Evolutionary conservation across 1,140 invertebrate genomes (phyloP).

Genomic region (Zaprionus capensis): DNA sequence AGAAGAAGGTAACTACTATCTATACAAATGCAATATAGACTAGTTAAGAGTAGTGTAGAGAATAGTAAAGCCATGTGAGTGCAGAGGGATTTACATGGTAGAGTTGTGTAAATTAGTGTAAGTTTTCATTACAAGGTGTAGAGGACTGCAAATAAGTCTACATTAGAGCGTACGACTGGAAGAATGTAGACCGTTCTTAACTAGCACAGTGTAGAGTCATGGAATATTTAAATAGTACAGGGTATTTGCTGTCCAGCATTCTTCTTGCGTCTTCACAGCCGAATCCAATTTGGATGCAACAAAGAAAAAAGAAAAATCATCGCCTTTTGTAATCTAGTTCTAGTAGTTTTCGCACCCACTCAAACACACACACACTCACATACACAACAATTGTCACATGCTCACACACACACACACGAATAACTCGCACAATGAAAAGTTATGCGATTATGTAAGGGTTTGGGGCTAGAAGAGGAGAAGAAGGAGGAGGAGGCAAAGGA

Average conservation of each 20-base stretch:
- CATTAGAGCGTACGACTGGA: too few relatives aligned
- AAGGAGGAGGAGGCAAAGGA: not conserved
- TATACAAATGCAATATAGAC: not conserved
- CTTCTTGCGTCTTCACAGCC: too few relatives aligned
- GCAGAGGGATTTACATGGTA: too few relatives aligned
- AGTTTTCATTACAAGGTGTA: not conserved
- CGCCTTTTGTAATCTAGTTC: constrained; percentile 49
- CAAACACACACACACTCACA: constrained; percentile 23
- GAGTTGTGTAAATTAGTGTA: not conserved
- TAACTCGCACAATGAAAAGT: constrained; percentile 46
- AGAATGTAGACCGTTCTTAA: too few relatives aligned
- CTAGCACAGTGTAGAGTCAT: not conserved
- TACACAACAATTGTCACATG: constrained; percentile 54
- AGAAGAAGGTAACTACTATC: not conserved
- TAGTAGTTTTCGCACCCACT: constrained; percentile 53
- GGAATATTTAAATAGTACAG: too few relatives aligned
- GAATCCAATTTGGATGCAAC: not conserved
- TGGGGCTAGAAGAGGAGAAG: not conserved
- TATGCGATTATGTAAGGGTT: constrained; percentile 53
- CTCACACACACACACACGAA: constrained; percentile 24
- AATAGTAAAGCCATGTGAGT: too few relatives aligned
- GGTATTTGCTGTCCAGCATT: not conserved
- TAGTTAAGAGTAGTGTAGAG: not conserved
- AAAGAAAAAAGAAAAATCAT: constrained; percentile 4
- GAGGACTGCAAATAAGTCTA: not conserved